Evolutionary conservation across 2,797 vertebrate genomes (phyloP), one percentile per base, ranked within the genome.

Genomic region (Hyperoplus immaculatus): DNA sequence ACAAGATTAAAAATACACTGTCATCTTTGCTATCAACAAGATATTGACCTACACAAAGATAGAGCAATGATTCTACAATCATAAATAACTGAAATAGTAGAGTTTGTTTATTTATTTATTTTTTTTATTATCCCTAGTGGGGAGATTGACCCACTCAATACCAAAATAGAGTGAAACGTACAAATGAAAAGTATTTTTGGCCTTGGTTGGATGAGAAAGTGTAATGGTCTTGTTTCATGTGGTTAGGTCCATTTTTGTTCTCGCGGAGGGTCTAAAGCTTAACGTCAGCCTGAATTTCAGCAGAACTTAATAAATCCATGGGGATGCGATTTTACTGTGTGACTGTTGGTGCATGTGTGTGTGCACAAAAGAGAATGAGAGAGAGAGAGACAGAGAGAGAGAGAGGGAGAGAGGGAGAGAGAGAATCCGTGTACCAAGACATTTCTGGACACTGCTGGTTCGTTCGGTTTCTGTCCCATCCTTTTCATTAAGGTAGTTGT

Each of bases 401-500:
- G 15, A 66, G 21, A 61, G 39, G 72, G 50, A 45, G 43, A 41
- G 43, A 45, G 55, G 76, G 36, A 76, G 65, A 41, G 51, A 42
- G 6, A 14, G 77, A 42, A 60, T 51, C 64, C 49, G 29, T 80
- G 18, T 82, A 74, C 69, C 70, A 85, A 75, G 78, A 78, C 79
- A 77, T 82, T 87, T 88, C 56, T 67, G 80, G 80, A 85, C 80
- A 71, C 75, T 64, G 58, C 75, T 75, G 68, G 55, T 77, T 75
- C 68, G 29, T 29, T 29, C 29, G 3, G 29, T 80, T 51, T 80
- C 50, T 83, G 62, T 58, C 68, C 49, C 86, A 68, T 80, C 66
- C 56, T 78, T 84, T 87, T 87, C 69, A 84, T 88, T 77, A 80
- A 72, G 78, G 66, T 78, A 50, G 56, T 75, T 75, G 75, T 73